Evolutionary conservation across 2,888 invertebrate species (phyloP).

Genomic region (Notodonta dromedarius): DNA sequence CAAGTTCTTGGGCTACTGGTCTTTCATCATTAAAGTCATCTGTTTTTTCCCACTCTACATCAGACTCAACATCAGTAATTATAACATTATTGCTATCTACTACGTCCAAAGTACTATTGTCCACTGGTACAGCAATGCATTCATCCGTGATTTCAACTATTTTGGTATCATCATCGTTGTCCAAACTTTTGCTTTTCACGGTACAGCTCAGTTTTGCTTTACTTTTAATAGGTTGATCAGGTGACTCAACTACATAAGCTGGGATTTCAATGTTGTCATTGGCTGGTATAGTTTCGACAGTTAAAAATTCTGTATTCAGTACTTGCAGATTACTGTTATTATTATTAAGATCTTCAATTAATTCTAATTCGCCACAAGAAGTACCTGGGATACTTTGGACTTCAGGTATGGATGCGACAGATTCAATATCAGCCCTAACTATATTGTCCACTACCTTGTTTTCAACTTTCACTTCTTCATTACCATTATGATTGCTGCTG

Average conservation of each 20-base stretch:
- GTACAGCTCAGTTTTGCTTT: slow-evolving; percentile 62
- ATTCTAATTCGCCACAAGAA: slow-evolving; percentile 18
- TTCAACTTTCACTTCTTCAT: slow-evolving; percentile 17
- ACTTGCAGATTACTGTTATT: slow-evolving; percentile 41
- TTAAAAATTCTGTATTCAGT: slow-evolving; percentile 16
- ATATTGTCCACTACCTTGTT: slow-evolving; percentile 8
- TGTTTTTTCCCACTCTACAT: slow-evolving; percentile 84
- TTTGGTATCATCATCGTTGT: slow-evolving; percentile 73
- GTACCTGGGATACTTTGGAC: slow-evolving; percentile 18
- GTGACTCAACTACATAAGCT: slow-evolving; percentile 73
- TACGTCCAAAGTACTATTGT: slow-evolving; percentile 57
- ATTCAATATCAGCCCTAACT: slow-evolving; percentile 17
- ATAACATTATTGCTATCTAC: slow-evolving; percentile 79
- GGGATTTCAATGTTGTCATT: slow-evolving; percentile 23
- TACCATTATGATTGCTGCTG: slow-evolving; percentile 25
- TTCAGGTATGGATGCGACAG: slow-evolving; percentile 10
- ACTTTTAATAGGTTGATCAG: slow-evolving; percentile 59
- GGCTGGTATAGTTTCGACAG: slow-evolving; percentile 15
- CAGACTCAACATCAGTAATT: slow-evolving; percentile 87
- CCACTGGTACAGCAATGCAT: slow-evolving; percentile 38
- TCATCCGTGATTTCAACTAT: slow-evolving; percentile 75
- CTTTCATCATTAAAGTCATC: slow-evolving; percentile 62
- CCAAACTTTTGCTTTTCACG: slow-evolving; percentile 78
- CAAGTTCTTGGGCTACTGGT: slow-evolving; percentile 50
- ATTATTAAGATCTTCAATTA: slow-evolving; percentile 56